Percentiles rank a stretch among this genome's conserved stretches.
These are phyloP conservation scores for Otus sunia DNA, from an alignment of 2,113 vertebrate genomes.

Conservation along the genomic window DNA sequence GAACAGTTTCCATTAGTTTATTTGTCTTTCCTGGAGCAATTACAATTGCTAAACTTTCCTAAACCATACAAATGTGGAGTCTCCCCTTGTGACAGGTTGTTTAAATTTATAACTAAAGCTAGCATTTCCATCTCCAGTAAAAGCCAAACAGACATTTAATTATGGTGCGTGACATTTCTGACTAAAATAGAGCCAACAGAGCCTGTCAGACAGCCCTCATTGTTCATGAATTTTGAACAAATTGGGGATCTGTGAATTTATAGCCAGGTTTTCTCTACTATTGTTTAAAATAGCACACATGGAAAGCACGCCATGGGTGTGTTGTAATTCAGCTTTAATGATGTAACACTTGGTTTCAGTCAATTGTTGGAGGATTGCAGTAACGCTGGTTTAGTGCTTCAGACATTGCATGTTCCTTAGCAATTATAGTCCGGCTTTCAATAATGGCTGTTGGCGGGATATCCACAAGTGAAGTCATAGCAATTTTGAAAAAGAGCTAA, in stretches of 20 bases:
- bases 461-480: constrained; percentile 80
- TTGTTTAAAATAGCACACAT: constrained; percentile 82
- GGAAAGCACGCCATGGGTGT: constrained; percentile 75
- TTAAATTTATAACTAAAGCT: constrained; percentile 74
- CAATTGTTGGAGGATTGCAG: constrained; percentile 75
- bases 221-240: constrained; percentile 72
- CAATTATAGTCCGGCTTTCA: constrained; percentile 81
- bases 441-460: constrained; percentile 77
- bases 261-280: constrained; percentile 72
- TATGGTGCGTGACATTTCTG: constrained; percentile 83
- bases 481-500: constrained; percentile 81
- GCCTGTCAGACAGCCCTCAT: constrained; percentile 70
- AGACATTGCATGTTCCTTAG: constrained; percentile 76
- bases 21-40: constrained; percentile 74
- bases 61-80: constrained; percentile 62
- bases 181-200: constrained; percentile 84
- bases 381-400: constrained; percentile 72
- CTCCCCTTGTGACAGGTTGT: constrained; percentile 70
- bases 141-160: constrained; percentile 81
- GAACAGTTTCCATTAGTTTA: constrained; percentile 71
- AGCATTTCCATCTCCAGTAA: constrained; percentile 72
- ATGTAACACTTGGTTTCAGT: constrained; percentile 82
- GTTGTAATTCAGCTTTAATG: constrained; percentile 80
- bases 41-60: constrained; percentile 68
- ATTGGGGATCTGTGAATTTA: constrained; percentile 80